Evolutionary conservation across 2,113 vertebrate genomes (phyloP).

Genomic region (Sinosuthora webbiana): DNA sequence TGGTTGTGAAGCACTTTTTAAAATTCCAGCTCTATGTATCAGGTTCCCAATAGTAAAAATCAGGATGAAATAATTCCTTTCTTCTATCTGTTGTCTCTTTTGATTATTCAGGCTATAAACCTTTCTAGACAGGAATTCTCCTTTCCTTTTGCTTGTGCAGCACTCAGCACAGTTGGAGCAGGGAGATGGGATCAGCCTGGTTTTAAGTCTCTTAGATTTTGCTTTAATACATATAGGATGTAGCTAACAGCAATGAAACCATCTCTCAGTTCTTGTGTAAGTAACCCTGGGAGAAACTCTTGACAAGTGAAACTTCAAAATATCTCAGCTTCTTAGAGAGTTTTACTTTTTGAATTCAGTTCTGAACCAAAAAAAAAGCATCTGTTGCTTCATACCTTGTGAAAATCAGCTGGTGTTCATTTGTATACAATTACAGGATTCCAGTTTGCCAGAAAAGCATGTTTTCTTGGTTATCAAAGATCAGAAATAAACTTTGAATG

Average conservation of each 20-base stretch:
- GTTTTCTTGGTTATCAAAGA: not conserved
- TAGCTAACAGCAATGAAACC: not conserved
- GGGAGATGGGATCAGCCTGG: not conserved
- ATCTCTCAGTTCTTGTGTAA: constrained; percentile 11
- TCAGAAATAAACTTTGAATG: not conserved
- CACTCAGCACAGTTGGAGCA: constrained; percentile 2
- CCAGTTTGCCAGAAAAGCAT: not conserved
- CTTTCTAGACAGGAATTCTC: not conserved
- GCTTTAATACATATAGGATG: not conserved
- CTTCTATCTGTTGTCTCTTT: constrained; percentile 27
- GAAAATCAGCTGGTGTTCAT: not conserved
- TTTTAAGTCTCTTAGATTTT: constrained; percentile 7
- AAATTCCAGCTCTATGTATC: constrained; percentile 29
- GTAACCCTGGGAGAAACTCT: not conserved
- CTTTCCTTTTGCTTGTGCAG: constrained; percentile 33
- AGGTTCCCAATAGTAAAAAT: constrained; percentile 31
- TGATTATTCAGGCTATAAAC: constrained; percentile 37
- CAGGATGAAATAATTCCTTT: constrained; percentile 32
- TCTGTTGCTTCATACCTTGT: not conserved
- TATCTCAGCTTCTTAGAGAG: not conserved
- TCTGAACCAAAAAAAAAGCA: not conserved
- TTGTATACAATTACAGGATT: not conserved
- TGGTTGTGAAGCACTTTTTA: constrained; percentile 2
- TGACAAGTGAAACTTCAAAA: not conserved
- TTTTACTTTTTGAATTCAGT: not conserved